phyloP scores from a whole-genome alignment of 1,140 invertebrate species.

The Rhagoletis zephyria region DNA sequence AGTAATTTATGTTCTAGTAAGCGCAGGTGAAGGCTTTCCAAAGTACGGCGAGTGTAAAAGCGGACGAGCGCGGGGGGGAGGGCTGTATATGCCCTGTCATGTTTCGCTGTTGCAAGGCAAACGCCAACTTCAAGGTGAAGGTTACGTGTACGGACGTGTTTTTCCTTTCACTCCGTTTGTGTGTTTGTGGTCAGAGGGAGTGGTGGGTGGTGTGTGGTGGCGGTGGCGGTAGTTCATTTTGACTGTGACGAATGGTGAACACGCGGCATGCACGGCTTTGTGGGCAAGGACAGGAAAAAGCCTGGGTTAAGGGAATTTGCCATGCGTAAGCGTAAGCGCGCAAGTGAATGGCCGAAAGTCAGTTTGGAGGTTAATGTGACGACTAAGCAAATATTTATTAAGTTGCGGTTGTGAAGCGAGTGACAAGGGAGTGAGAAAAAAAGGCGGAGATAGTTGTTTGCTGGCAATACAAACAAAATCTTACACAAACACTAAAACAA shows the following conservation, averaged over 20 bases:
- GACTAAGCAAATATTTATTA: slow-evolving; percentile 3
- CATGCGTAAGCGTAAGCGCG: not conserved
- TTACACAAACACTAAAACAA: too few species aligned
- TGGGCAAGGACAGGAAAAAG: not conserved
- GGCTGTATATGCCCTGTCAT: not conserved
- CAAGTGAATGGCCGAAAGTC: slow-evolving; percentile 26
- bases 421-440: not conserved
- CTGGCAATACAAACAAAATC: too few species aligned
- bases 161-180: not conserved
- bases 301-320: slow-evolving; percentile 37
- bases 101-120: not conserved
- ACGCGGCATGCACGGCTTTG: not conserved
- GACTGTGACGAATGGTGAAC: not conserved
- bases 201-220: not conserved
- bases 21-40: not conserved
- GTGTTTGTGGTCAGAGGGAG: not conserved
- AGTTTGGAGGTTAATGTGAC: slow-evolving; percentile 19
- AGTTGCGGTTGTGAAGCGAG: not conserved
- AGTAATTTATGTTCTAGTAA: not conserved
- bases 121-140: slow-evolving; percentile 21
- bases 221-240: not conserved
- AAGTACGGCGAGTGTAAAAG: not conserved
- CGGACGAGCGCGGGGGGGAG: too few species aligned
- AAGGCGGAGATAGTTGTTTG: not conserved
- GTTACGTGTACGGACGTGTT: slow-evolving; percentile 2